Base-by-base conservation (phyloP, 1,140 invertebrate species). In the Temnothorax curvispinosus region DNA sequence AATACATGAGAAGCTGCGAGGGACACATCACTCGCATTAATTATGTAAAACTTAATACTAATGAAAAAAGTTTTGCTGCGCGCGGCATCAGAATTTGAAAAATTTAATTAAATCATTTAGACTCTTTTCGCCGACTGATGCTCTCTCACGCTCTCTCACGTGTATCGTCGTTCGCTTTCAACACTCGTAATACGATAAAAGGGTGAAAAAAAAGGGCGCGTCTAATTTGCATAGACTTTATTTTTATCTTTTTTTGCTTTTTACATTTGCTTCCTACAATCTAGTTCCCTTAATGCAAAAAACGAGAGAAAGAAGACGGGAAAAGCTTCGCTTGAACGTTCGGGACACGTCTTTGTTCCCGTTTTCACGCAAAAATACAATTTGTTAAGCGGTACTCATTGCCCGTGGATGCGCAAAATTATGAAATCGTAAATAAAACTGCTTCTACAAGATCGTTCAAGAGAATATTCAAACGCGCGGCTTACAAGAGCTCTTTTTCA, bases 251-350 rank as follows among this genome's bases (percentile, higher is more conserved):
- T 84, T 84, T 84, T 84, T 84, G 69, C 54, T 75, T 84, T 84
- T 84, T 84, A 84, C 80, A 84, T 84, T 84, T 84, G 80, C 80
- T 84, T 75, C 32, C 69, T 84, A 84, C 69, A 84, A 84, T 84
- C 80, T 84, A 84, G 69, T 60, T 84, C 41, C 41, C 54, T 54
- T 84, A 84, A 84, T 84, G 54, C 80, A 69, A n/a, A 52, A 74
- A 82, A 82, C 54, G 80, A 74, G 78, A 81, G 69, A 82, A 82
- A 74, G 52, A 27, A 84, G 41, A 58, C 50, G 38, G 41, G 64
- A 60, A 62, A 84, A 75, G 69, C 54, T 84, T 50, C 44, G 69
- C 80, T 62, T 60, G 80, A 44, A 35, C 80, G 80, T 82, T 58
- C 54, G 41, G 18, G 41, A 60, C 69, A 50, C 38, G 41, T 84